These are phyloP conservation scores for Helarctos malayanus DNA, from an alignment of 2,797 vertebrate genomes.

Conservation along the genomic window DNA sequence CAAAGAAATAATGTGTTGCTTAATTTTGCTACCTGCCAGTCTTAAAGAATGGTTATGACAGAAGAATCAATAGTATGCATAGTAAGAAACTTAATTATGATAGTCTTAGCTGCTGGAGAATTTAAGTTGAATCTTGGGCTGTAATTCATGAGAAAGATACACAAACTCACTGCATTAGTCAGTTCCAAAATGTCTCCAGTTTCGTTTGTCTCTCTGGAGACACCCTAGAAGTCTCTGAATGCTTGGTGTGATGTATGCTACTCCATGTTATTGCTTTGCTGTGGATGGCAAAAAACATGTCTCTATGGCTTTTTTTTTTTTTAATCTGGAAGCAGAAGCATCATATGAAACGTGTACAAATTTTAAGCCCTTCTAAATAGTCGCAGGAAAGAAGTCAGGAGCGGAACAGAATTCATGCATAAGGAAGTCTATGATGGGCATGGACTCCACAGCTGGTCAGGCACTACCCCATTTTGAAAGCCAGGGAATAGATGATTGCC, in stretches of 20 bases:
- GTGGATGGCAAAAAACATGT: neutral
- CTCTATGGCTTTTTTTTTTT: neutral
- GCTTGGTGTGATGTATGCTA: neutral
- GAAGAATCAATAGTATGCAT: neutral
- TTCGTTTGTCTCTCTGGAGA: neutral
- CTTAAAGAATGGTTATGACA: neutral
- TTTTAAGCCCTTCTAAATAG: neutral
- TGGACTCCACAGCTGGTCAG: neutral
- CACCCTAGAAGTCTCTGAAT: neutral
- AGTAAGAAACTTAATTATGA: neutral
- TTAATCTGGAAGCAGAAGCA: neutral
- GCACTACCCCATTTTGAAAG: neutral
- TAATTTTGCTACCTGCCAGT: neutral
- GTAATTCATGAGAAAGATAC: neutral
- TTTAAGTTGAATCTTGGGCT: neutral
- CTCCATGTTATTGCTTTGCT: neutral
- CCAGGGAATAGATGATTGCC: neutral
- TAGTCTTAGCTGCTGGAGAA: neutral
- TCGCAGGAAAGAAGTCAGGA: neutral
- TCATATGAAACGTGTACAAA: neutral
- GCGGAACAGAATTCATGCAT: neutral
- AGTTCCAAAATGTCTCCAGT: neutral
- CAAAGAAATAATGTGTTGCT: neutral
- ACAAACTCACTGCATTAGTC: neutral
- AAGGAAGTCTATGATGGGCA: neutral